Evolutionary conservation across 2,888 invertebrate genomes (phyloP), one percentile per base, ranked within the genome.

Genomic region (Ophion slaviceki): DNA sequence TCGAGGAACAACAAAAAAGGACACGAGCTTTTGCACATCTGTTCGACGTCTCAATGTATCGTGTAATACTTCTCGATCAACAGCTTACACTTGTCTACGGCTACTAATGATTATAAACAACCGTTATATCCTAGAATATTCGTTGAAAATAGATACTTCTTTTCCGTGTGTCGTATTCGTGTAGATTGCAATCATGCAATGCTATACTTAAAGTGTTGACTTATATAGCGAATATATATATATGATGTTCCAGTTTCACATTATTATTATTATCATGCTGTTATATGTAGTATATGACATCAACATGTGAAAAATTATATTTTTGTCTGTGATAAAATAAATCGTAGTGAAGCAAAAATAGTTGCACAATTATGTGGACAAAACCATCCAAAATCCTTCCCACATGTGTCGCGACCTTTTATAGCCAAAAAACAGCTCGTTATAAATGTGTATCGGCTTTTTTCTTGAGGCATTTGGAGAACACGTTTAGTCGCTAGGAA

Each of bases 271-370:
- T 17, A 2, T 53, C 53, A 17, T 17, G 53, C 53, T 47, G 59
- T 28, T 57, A 76, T 28, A 36, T 57, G 53, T 66, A 66, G 66
- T n/a, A 59, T 62, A 77, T 53, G 17, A 20, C 57, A 45, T 79
- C 24, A 8, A 64, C 47, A 61, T 76, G 76, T 80, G 76, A 59
- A 80, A 77, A 86, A 61, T 53, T 82, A 67, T 86, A 80, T 86
- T 86, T 86, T 80, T 82, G 47, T 72, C 79, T 75, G 57, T 62
- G 36, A 68, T 28, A 5, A 77, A 86, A 82, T 82, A 82, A 53
- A 82, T 14, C 66, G 72, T 82, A 72, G 53, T 75, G 36, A 47
- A 80, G 80, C 80, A 82, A 72, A 45, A 57, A 45, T 36, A 47
- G n/a, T 62, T 57, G 11, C 57, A 10, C 24, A 6, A 8, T 24